Conservation (phyloP, 2,113 vertebrate genomes). For the Peromyscus leucopus region DNA sequence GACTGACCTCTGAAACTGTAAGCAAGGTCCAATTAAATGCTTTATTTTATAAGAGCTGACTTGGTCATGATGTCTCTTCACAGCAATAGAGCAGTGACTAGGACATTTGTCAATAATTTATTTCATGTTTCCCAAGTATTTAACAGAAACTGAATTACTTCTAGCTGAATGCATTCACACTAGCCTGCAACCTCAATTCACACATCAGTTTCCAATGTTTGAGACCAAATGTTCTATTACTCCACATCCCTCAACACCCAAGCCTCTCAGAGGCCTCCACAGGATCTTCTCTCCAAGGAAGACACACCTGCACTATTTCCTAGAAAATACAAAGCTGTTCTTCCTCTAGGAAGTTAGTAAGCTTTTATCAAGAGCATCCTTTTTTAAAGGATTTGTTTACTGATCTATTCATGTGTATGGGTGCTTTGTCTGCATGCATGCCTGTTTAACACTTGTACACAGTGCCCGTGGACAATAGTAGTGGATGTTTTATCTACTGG, state of each 20-base stretch:
- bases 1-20: neutral
- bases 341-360: neutral
- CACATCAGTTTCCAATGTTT: neutral
- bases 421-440: neutral
- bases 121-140: neutral
- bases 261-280: neutral
- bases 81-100: neutral
- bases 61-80: neutral
- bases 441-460: neutral
- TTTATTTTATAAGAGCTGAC: neutral
- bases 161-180: neutral
- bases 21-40: neutral
- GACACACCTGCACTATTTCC: neutral
- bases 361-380: neutral
- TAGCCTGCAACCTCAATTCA: neutral
- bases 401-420: neutral
- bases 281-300: neutral
- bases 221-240: neutral
- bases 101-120: neutral
- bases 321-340: neutral
- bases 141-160: neutral
- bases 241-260: neutral
- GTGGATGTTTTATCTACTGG: neutral
- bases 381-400: neutral
- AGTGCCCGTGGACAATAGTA: neutral